Evolutionary conservation across 2,888 invertebrate genomes (phyloP), one percentile per base, ranked within the genome.

Genomic region (Drosophila antonietae): DNA sequence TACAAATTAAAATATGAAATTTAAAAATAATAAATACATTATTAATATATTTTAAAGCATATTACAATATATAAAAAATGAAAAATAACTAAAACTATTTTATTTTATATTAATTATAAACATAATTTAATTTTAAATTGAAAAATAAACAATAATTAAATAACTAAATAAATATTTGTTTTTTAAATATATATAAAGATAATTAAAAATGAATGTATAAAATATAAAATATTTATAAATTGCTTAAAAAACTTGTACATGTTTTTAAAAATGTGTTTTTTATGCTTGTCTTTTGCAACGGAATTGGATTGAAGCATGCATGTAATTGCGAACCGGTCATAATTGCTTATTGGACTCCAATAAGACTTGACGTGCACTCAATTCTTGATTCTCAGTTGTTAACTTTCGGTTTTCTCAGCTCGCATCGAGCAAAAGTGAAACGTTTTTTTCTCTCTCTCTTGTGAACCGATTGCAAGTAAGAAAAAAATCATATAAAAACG

Each of bases 341-440:
- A 81, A 87, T 86, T 86, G 66, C 64, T 51, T 37, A 68, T 65
- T 68, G 83, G 55, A 56, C 28, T 57, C 67, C 28, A 47, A 71
- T 64, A 55, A 64, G 31, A 68, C 55, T 74, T 59, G 64, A 68
- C 33, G 28, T 80, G 85, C 74, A 63, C 80, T 82, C 80, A 71
- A 82, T 85, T 75, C 83, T 83, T 64, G 56, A 63, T 46, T 68
- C 52, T 47, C 64, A 53, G 52, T 67, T 74, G 57, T 64, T 63
- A 71, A 82, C 82, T 82, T 82, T 87, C 85, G 80, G 85, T 82
- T 87, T 82, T 84, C 68, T 75, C 79, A 84, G 49, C 87, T 65
- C 69, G 65, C 65, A 49, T 39, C 56, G 49, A 47, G 66, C 79
- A 77, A 77, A 79, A 79, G 80, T 79, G 71, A 71, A 79, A 78